A percentile compares a stretch with the other conserved stretches of the same genome.
These are phyloP conservation scores for Bufotes viridis DNA, from an alignment of 2,797 vertebrate genomes.

Conservation along the genomic window DNA sequence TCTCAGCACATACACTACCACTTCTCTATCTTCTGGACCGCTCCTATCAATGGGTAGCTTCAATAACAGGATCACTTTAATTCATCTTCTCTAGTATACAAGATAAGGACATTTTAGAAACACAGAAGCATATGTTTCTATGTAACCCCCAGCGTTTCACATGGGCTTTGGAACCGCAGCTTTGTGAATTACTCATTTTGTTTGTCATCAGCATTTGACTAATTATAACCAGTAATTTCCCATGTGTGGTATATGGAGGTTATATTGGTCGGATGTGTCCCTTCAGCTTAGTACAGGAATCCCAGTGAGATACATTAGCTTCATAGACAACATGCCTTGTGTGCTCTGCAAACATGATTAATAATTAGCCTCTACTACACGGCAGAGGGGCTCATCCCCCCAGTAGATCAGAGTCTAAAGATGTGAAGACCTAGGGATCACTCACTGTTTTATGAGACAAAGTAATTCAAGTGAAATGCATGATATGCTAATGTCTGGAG, in stretches of 20 bases:
- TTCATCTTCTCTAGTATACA: not conserved
- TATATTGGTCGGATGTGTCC: not conserved
- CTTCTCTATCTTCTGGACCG: no score
- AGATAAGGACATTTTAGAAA: not conserved
- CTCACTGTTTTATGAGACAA: not conserved
- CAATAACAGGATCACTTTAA: no score
- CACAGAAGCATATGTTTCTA: not conserved
- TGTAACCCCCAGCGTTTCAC: not conserved
- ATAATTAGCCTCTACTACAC: not conserved
- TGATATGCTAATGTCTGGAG: not conserved
- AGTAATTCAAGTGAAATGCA: not conserved
- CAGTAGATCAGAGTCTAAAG: not conserved
- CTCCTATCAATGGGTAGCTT: no score
- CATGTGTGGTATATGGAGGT: not conserved
- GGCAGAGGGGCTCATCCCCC: not conserved
- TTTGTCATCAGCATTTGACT: not conserved
- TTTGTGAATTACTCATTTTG: not conserved
- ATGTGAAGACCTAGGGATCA: not conserved
- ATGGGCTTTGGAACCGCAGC: not conserved
- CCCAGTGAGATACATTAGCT: not conserved
- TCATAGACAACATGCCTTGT: not conserved
- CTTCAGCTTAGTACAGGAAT: not conserved
- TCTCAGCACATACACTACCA: no score
- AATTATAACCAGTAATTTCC: not conserved
- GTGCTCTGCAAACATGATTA: not conserved